Base-by-base conservation (phyloP, 2,113 vertebrate genomes). In the Balaeniceps rex region DNA sequence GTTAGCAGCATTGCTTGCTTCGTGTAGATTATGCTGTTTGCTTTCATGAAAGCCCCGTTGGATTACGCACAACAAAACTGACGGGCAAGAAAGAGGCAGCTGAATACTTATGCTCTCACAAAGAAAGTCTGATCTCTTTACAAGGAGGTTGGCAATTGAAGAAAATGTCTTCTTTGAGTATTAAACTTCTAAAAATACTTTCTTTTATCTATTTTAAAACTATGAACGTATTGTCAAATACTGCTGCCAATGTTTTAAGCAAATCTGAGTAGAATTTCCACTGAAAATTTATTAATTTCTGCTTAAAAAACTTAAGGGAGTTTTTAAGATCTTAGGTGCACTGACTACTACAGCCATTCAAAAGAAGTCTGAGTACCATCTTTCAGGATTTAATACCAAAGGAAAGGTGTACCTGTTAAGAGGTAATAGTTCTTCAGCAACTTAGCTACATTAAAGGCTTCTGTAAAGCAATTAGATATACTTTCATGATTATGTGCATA, bases 301-400 rank as follows among this genome's bases (percentile, higher is more conserved):
- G 88, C 54, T 96, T 91, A 63, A 55, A 79, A 77, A 68, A 29
- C 7, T 33, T 26, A 17, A 70, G 15, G 68, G 61, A 72, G 49
- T 47, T 63, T 96, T 97, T 63, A 95, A 96, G 33, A 71, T 85
- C 51, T 87, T 97, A 76, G 89, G 96, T 94, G 68, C 15, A 47
- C 94, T 98, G 94, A 91, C 75, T 60, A 76, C 69, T 71, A 29
- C 42, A 71, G 68, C 82, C 12, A 10, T 87, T 91, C n/a, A 40
- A 42, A 84, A 80, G 57, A 91, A 95, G 16, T n/a, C 33, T 28
- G 46, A 90, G 19, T 63, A 49, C 69, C 40, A 33, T 19, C 28
- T 57, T 64, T 52, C 66, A 74, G 66, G 40, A 71, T 69, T 90
- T 76, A 57, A 82, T 82, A 49, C 31, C 40, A 68, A 64, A 68